Conservation (phyloP, 1,140 invertebrate genomes). For the Zaprionus capensis region DNA sequence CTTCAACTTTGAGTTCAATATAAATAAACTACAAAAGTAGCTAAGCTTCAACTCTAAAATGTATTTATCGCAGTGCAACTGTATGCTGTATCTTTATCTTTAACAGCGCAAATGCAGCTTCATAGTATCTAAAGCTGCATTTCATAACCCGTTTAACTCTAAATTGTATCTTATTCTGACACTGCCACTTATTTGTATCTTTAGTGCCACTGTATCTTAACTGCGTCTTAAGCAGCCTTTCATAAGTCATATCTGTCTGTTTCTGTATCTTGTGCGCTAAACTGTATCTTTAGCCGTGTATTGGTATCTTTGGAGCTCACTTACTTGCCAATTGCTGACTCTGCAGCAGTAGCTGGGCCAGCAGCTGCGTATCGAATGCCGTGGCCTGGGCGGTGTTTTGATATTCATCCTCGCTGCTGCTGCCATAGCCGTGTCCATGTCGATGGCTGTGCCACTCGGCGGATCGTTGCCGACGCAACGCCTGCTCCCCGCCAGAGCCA, state of each 20-base stretch:
- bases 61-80: neutral
- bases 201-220: neutral
- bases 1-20: neutral
- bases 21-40: neutral
- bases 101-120: neutral
- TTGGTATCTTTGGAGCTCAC: conserved; percentile 42
- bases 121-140: neutral
- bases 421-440: conserved; percentile 85
- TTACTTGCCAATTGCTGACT: conserved; percentile 86
- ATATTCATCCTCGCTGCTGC: conserved; percentile 87
- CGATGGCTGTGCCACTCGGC: conserved; percentile 87
- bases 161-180: neutral
- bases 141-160: neutral
- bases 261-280: neutral
- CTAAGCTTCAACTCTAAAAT: neutral
- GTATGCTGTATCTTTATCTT: neutral
- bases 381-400: conserved; percentile 85
- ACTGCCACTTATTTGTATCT: neutral
- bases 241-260: neutral
- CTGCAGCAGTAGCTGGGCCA: conserved; percentile 86
- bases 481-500: conserved; percentile 48
- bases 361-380: conserved; percentile 83
- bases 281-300: conserved; percentile 1
- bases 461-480: conserved; percentile 86
- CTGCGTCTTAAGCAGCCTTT: neutral